phyloP scores from a whole-genome alignment of 2,888 invertebrate genomes.

The Scaptodrosophila latifasciaeformis region DNA sequence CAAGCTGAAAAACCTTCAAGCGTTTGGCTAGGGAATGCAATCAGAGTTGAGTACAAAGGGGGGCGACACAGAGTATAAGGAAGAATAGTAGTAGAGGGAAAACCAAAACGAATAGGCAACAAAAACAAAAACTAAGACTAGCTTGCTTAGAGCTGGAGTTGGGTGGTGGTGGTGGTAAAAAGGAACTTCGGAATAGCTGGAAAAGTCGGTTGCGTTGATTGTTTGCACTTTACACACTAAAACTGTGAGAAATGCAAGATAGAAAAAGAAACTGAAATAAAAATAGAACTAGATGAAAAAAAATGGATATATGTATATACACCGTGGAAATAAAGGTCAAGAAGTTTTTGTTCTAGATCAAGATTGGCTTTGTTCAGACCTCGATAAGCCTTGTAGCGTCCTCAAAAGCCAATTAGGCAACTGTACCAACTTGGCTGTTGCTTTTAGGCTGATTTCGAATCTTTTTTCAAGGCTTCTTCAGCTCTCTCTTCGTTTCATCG shows the following conservation, averaged over 20 bases:
- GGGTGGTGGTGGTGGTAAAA: not conserved
- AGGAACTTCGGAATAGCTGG: conserved; percentile 13
- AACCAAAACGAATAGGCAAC: conserved; percentile 28
- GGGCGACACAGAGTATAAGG: conserved; percentile 27
- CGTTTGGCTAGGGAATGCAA: conserved; percentile 47
- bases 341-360: too few relatives aligned
- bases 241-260: conserved; percentile 42
- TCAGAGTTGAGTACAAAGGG: conserved; percentile 12
- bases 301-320: not conserved
- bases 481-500: too few relatives aligned
- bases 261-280: conserved; percentile 17
- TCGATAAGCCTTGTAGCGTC: too few relatives aligned
- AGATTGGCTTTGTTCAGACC: too few relatives aligned
- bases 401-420: too few relatives aligned
- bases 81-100: conserved; percentile 24
- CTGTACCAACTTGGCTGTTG: too few relatives aligned
- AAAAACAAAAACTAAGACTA: not conserved
- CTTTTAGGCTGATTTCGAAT: too few relatives aligned
- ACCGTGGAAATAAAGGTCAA: not conserved
- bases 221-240: conserved; percentile 63
- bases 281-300: conserved; percentile 13
- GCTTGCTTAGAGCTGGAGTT: not conserved
- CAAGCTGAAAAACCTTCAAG: conserved; percentile 49
- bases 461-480: too few relatives aligned
- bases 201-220: conserved; percentile 63